Conservation (phyloP, 2,888 invertebrate species). For the Spodoptera picta region DNA sequence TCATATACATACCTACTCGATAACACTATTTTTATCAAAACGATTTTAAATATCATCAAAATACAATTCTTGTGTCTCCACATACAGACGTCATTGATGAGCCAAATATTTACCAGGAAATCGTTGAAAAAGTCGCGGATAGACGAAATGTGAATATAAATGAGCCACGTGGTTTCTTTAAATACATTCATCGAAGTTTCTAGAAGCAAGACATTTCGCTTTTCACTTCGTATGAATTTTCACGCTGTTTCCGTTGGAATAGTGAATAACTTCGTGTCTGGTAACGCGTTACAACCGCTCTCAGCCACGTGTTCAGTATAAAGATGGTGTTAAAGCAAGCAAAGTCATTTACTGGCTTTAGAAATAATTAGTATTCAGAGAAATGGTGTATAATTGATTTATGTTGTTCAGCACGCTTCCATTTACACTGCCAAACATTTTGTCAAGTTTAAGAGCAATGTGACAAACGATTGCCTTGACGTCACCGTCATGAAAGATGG, state of each 20-base stretch:
- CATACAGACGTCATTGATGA: constrained; percentile 42
- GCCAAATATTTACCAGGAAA: constrained; percentile 52
- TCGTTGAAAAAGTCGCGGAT: constrained; percentile 29
- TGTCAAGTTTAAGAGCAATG: constrained; percentile 47
- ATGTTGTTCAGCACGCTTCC: constrained; percentile 47
- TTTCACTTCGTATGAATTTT: constrained; percentile 41
- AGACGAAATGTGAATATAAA: constrained; percentile 30
- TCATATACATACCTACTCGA: constrained; percentile 12
- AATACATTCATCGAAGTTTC: constrained; percentile 49
- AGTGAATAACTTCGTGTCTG: constrained; percentile 23
- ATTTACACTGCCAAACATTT: constrained; percentile 49
- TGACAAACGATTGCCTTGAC: constrained; percentile 45
- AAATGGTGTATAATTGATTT: constrained; percentile 44
- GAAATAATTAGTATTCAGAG: constrained; percentile 42
- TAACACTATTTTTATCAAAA: constrained; percentile 17
- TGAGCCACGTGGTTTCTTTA: constrained; percentile 48
- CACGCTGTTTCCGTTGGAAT: constrained; percentile 45
- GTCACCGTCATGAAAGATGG: constrained; percentile 31
- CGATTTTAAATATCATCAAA: constrained; percentile 28
- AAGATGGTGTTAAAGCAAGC: constrained; percentile 38
- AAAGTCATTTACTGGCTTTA: constrained; percentile 32
- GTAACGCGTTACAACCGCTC: constrained; percentile 45
- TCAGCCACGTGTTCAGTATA: constrained; percentile 35
- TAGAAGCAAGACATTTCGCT: constrained; percentile 41
- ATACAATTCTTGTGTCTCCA: constrained; percentile 27